Conservation (phyloP, 2,113 vertebrate species). For the Burhinus bistriatus region DNA sequence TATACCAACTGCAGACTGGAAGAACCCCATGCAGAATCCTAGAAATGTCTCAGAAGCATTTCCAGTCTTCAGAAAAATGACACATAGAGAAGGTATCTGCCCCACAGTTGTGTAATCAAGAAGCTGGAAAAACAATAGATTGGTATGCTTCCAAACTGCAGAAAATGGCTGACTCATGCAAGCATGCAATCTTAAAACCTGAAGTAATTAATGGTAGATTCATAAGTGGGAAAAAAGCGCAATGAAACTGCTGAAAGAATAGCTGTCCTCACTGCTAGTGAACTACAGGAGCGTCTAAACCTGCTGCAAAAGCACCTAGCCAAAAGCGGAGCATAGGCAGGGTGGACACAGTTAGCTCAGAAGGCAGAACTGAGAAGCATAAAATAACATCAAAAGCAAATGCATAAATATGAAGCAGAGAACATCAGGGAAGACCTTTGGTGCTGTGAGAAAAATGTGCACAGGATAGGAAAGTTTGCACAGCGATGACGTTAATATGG, state of each 20-base stretch:
- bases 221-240: not conserved
- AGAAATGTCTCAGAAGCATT: conserved; percentile 38
- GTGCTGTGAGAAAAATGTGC: conserved; percentile 8
- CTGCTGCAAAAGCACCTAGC: not conserved
- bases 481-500: not conserved
- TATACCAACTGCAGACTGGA: not conserved
- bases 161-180: conserved; percentile 58
- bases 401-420: not conserved
- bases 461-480: not conserved
- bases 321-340: not conserved
- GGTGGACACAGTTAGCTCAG: not conserved
- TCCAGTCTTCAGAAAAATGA: conserved; percentile 42
- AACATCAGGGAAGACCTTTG: not conserved
- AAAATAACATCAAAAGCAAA: not conserved
- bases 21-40: conserved; percentile 27
- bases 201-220: conserved; percentile 24
- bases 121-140: conserved; percentile 43
- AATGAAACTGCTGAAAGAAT: conserved; percentile 17
- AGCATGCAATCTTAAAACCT: conserved; percentile 14
- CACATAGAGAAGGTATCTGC: conserved; percentile 35
- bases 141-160: conserved; percentile 24
- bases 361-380: not conserved
- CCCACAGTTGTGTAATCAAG: conserved; percentile 32
- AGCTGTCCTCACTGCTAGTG: not conserved
- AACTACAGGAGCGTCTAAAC: not conserved